Evolutionary conservation across 2,113 vertebrate species (phyloP).

Genomic region (Astur gentilis): DNA sequence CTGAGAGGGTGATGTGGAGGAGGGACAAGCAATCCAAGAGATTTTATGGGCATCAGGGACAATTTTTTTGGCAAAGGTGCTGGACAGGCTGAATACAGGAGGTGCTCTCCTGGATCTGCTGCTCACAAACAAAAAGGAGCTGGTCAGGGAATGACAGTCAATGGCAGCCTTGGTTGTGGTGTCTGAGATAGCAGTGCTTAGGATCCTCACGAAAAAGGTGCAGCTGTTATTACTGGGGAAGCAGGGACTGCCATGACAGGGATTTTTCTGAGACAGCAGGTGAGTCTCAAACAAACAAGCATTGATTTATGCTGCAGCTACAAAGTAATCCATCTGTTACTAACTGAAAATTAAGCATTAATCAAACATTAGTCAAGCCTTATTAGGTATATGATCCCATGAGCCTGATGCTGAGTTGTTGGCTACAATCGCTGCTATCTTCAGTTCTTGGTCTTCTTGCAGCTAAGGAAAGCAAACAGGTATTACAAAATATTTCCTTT

Average conservation of each 20-base stretch:
- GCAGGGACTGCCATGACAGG: background rate
- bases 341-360: slow-evolving; percentile 4
- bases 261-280: background rate
- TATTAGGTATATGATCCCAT: background rate
- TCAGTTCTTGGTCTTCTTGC: background rate
- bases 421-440: background rate
- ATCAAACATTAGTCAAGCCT: background rate
- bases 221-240: background rate
- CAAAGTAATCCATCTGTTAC: background rate
- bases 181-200: background rate
- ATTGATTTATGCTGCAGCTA: background rate
- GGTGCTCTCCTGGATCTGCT: background rate
- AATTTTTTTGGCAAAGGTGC: background rate
- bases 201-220: background rate
- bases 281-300: background rate
- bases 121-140: background rate
- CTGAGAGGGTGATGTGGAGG: background rate
- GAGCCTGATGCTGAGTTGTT: background rate
- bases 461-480: background rate
- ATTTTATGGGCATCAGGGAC: background rate
- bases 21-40: background rate
- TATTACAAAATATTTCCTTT: background rate
- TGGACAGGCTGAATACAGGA: background rate
- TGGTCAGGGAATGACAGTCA: background rate
- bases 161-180: background rate